These are phyloP conservation scores for Danio tinwini DNA, from an alignment of 2,797 vertebrate genomes.

Conservation along the genomic window DNA sequence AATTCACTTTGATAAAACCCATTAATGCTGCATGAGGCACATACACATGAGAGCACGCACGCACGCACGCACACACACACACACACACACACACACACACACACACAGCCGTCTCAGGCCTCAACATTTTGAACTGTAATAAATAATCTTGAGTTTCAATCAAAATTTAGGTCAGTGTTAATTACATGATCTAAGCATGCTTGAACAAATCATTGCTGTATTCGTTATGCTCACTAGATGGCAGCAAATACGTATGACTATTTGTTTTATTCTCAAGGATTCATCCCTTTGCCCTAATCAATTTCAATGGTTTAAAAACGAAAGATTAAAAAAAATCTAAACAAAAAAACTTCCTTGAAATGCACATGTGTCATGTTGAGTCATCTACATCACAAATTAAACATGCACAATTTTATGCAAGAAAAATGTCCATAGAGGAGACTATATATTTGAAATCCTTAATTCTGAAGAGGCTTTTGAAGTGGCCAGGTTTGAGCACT, in stretches of 20 bases:
- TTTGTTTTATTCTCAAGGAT: neutral
- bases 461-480: too few relatives aligned
- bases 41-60: neutral
- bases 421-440: too few relatives aligned
- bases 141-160: neutral
- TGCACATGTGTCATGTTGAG: too few relatives aligned
- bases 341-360: too few relatives aligned
- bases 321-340: too few relatives aligned
- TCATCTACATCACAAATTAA: too few relatives aligned
- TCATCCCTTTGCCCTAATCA: too few relatives aligned
- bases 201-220: neutral
- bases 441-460: too few relatives aligned
- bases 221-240: conserved; percentile 30
- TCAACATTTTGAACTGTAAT: neutral
- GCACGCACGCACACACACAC: neutral
- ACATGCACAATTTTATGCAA: too few relatives aligned
- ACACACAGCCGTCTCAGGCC: neutral
- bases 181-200: neutral
- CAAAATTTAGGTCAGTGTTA: neutral
- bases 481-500: too few relatives aligned
- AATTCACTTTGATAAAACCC: conserved; percentile 48
- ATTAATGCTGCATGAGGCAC: conserved; percentile 29
- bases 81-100: too few relatives aligned
- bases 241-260: neutral
- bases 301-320: too few relatives aligned